Conservation (phyloP, 2,888 invertebrate species). For the Nemotelus nigrinus region DNA sequence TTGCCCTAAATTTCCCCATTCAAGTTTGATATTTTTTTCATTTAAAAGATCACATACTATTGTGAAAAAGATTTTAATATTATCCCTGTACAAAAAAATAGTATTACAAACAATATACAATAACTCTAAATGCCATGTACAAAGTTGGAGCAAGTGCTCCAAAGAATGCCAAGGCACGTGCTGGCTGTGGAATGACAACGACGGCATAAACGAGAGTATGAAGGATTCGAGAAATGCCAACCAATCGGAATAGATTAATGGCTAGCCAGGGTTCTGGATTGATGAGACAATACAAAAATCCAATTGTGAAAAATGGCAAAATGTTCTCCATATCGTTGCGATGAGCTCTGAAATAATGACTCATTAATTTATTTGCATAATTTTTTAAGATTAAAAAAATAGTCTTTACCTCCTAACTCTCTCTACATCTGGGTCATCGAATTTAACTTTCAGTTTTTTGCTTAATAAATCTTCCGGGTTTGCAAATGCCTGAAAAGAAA, state of each 20-base stretch:
- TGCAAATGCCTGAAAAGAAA: slow-evolving; percentile 66
- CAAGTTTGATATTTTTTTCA: no score
- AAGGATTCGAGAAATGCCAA: slow-evolving; percentile 65
- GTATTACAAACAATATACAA: slow-evolving; percentile 55
- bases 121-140: slow-evolving; percentile 66
- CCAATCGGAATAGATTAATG: slow-evolving; percentile 67
- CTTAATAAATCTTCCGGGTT: slow-evolving; percentile 68
- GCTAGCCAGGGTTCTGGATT: slow-evolving; percentile 66
- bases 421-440: slow-evolving; percentile 67
- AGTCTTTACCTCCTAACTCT: slow-evolving; percentile 63
- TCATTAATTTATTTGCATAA: no score
- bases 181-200: slow-evolving; percentile 67
- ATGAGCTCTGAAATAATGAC: slow-evolving; percentile 67
- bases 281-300: slow-evolving; percentile 67
- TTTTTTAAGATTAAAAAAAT: neutral
- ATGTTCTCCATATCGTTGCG: slow-evolving; percentile 73
- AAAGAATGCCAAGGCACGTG: slow-evolving; percentile 66
- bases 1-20: no score
- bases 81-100: no score
- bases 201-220: slow-evolving; percentile 71
- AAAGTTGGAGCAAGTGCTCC: slow-evolving; percentile 63
- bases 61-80: no score
- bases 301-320: slow-evolving; percentile 67
- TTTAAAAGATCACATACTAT: no score
- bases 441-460: slow-evolving; percentile 62